These are phyloP conservation scores for Micropterix aruncella DNA, from an alignment of 2,888 invertebrate genomes.

Conservation along the genomic window DNA sequence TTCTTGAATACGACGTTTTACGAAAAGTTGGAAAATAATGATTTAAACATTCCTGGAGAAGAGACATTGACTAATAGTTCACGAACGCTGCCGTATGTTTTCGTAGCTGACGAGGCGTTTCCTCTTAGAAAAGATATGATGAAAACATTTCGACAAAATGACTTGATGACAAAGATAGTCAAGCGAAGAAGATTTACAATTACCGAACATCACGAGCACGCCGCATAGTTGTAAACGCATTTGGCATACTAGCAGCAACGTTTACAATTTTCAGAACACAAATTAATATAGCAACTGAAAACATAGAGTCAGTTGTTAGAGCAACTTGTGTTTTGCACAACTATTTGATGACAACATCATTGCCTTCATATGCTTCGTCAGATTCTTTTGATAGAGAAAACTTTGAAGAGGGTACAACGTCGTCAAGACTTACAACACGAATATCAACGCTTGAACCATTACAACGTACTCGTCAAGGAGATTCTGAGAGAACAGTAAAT, in stretches of 20 bases:
- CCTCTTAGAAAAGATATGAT: conserved; percentile 10
- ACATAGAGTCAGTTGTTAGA: conserved; percentile 9
- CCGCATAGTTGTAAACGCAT: conserved; percentile 11
- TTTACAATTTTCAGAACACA: conserved; percentile 11
- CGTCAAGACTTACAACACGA: conserved; percentile 2
- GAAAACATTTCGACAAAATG: conserved; percentile 12
- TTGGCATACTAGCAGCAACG: conserved; percentile 10
- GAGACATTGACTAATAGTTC: conserved; percentile 5
- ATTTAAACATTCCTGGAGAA: conserved; percentile 6
- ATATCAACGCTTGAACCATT: conserved; percentile 1
- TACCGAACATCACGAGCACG: conserved; percentile 13
- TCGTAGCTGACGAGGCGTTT: conserved; percentile 14
- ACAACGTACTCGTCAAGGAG: not conserved
- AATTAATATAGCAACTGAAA: conserved; percentile 9
- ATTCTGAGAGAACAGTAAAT: not conserved
- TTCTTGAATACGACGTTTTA: conserved; percentile 12
- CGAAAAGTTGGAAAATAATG: conserved; percentile 8
- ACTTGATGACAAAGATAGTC: conserved; percentile 4
- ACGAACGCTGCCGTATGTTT: conserved; percentile 9
- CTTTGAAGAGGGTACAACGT: conserved; percentile 5
- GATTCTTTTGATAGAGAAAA: conserved; percentile 8
- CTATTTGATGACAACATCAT: conserved; percentile 8
- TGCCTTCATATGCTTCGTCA: conserved; percentile 5
- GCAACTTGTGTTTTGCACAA: conserved; percentile 11
- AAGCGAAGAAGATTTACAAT: conserved; percentile 11